phyloP scores from a whole-genome alignment of 2,888 invertebrate species.

The Nezara viridula region DNA sequence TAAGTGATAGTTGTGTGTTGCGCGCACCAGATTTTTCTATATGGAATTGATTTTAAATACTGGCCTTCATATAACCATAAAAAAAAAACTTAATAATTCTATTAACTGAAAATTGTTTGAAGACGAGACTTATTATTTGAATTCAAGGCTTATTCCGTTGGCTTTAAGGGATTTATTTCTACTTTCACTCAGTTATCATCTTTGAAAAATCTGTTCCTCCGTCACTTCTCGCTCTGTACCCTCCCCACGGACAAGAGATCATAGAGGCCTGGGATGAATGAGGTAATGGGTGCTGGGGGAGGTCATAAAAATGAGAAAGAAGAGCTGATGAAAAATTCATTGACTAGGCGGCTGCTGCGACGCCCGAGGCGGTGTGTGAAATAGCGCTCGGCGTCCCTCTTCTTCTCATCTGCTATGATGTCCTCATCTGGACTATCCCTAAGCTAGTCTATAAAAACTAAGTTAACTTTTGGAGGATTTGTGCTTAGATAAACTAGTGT shows the following conservation, averaged over 20 bases:
- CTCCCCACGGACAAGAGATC: not conserved
- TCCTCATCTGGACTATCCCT: not conserved
- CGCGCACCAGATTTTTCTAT: too few species aligned
- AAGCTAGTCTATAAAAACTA: not conserved
- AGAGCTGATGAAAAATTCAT: slow-evolving; percentile 24
- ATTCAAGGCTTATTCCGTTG: too few species aligned
- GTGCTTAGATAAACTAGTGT: too few species aligned
- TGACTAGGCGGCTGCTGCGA: not conserved
- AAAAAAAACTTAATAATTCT: too few species aligned
- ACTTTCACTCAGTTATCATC: not conserved
- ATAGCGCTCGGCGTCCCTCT: not conserved
- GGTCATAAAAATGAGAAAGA: slow-evolving; percentile 31
- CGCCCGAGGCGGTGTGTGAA: not conserved
- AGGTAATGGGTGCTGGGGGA: not conserved
- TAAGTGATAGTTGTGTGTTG: too few species aligned
- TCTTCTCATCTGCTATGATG: not conserved
- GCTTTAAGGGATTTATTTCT: not conserved
- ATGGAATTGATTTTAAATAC: too few species aligned
- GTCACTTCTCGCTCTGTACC: not conserved
- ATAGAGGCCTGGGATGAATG: not conserved
- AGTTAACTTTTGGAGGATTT: not conserved
- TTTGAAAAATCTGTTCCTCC: not conserved
- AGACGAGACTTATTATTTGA: too few species aligned
- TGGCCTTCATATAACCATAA: too few species aligned
- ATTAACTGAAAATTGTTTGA: too few species aligned